Evolutionary conservation across 2,113 vertebrate genomes (phyloP).

Genomic region (Hippotragus niger): DNA sequence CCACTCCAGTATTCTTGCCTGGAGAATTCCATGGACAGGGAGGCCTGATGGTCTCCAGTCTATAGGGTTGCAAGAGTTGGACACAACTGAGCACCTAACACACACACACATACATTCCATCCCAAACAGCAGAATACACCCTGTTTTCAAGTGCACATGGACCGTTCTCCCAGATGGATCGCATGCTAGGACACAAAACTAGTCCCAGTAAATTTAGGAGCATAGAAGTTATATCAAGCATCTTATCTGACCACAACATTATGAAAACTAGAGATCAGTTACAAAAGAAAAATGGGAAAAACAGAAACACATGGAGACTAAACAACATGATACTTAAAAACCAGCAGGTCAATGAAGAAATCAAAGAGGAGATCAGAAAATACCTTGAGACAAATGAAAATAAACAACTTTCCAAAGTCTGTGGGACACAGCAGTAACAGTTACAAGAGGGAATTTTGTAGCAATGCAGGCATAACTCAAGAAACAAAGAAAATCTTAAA

Average conservation of each 20-base stretch:
- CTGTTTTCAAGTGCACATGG: not conserved
- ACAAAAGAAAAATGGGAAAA: not conserved
- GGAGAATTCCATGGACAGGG: not conserved
- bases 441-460: not conserved
- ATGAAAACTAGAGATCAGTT: not conserved
- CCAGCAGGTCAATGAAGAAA: not conserved
- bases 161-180: accelerated
- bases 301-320: not conserved
- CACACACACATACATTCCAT: not conserved
- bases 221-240: not conserved
- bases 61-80: not conserved
- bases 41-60: accelerated
- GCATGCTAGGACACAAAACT: not conserved
- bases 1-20: not conserved
- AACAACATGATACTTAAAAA: not conserved
- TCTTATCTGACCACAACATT: not conserved
- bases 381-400: not conserved
- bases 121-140: not conserved
- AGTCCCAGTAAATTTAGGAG: not conserved
- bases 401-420: not conserved
- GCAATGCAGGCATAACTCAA: not conserved
- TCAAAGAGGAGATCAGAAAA: not conserved
- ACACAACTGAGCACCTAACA: not conserved
- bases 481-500: not conserved
- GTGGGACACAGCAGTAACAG: not conserved